Conservation (phyloP, 2,797 vertebrate species). For the Alcedo quadribrachys region DNA sequence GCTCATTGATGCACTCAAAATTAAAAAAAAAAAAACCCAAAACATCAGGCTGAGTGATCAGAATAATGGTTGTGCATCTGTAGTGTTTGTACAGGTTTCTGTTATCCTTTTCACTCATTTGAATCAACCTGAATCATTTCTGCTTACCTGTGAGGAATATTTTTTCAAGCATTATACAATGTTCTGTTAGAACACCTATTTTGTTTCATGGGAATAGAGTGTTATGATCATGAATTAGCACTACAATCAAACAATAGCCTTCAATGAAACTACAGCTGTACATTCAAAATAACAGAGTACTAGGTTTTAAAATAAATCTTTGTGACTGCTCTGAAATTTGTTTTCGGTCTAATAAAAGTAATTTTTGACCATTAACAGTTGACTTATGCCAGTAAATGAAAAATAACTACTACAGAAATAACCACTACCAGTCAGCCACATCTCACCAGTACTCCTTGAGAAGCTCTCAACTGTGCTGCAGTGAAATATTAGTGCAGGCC, state of each 20-base stretch:
- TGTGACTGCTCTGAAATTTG: neutral
- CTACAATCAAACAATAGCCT: neutral
- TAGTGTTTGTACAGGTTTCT: neutral
- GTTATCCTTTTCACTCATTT: slow-evolving; percentile 8
- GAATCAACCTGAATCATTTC: neutral
- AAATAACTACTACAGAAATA: neutral
- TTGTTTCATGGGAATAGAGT: neutral
- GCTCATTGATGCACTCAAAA: slow-evolving; percentile 1
- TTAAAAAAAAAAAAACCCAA: neutral
- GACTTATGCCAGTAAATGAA: neutral
- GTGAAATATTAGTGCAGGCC: neutral
- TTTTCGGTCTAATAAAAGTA: neutral
- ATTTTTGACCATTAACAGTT: neutral
- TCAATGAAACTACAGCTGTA: neutral
- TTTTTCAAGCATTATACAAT: neutral
- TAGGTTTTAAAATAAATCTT: neutral
- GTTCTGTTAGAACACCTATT: neutral
- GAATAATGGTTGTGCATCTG: slow-evolving; percentile 18
- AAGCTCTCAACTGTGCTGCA: neutral
- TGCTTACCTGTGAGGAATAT: slow-evolving; percentile 6
- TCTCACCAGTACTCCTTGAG: neutral
- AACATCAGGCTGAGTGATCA: slow-evolving; percentile 6
- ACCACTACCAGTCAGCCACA: neutral
- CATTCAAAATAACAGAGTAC: neutral
- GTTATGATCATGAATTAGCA: neutral